phyloP scores from a whole-genome alignment of 2,888 invertebrate species.

The Sarcophaga rosellei region DNA sequence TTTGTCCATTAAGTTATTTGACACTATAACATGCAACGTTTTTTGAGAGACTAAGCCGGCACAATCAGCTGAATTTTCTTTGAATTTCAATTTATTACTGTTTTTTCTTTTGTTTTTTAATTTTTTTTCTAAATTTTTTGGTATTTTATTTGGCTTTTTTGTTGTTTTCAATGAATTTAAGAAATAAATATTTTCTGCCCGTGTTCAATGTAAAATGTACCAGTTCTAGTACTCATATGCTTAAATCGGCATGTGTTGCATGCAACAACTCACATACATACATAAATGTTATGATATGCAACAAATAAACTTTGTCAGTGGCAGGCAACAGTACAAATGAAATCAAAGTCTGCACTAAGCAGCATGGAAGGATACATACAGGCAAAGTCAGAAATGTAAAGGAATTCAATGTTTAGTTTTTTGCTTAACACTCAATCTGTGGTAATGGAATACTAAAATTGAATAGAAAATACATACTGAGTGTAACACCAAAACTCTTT shows the following conservation, averaged over 20 bases:
- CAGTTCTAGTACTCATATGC: slow-evolving; percentile 14
- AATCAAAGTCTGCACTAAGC: background rate
- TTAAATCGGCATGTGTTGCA: slow-evolving; percentile 40
- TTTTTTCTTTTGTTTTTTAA: slow-evolving; percentile 46
- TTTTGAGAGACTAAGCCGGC: slow-evolving; percentile 8
- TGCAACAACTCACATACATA: slow-evolving; percentile 24
- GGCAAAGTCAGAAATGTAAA: background rate
- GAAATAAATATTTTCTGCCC: background rate
- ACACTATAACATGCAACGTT: slow-evolving; percentile 69
- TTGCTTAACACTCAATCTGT: background rate
- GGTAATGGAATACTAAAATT: no score
- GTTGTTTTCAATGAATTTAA: slow-evolving; percentile 34
- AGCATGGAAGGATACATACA: background rate
- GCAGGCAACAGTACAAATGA: slow-evolving; percentile 23
- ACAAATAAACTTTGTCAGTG: slow-evolving; percentile 24
- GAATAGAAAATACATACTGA: no score
- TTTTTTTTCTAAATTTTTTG: slow-evolving; percentile 24
- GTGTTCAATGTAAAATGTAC: slow-evolving; percentile 32
- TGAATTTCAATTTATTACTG: slow-evolving; percentile 42
- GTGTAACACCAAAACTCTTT: no score
- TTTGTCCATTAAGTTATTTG: slow-evolving; percentile 70
- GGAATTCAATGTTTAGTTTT: slow-evolving; percentile 36
- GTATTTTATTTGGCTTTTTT: slow-evolving; percentile 42
- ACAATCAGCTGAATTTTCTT: slow-evolving; percentile 53
- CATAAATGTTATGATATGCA: slow-evolving; percentile 42